These are phyloP conservation scores for Alviniconcha strummeri DNA, from an alignment of 2,888 invertebrate genomes.

Conservation along the genomic window DNA sequence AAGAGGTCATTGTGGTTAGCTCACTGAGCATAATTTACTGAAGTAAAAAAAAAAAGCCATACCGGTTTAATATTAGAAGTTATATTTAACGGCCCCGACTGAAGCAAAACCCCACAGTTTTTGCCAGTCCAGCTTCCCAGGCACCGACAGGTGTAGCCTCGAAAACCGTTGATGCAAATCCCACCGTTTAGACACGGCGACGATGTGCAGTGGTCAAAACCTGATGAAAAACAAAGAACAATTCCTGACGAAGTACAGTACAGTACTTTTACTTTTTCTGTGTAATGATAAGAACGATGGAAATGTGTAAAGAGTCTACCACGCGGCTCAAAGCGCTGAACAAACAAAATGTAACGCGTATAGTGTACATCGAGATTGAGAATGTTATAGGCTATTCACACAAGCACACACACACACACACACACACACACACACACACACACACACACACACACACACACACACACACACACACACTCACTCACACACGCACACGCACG, in stretches of 20 bases:
- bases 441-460: not conserved
- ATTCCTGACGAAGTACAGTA: not conserved
- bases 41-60: not conserved
- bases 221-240: not conserved
- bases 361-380: not conserved
- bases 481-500: not conserved
- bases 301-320: no score
- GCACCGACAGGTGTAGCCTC: conserved; percentile 20
- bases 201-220: conserved; percentile 16
- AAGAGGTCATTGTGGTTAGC: no score
- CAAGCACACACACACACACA: not conserved
- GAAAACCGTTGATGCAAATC: conserved; percentile 14
- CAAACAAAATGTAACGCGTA: no score
- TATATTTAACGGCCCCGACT: not conserved
- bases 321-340: no score
- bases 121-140: conserved; percentile 16
- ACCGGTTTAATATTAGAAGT: not conserved
- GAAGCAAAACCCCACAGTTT: conserved; percentile 13
- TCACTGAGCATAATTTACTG: no score
- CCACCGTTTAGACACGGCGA: conserved; percentile 16
- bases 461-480: not conserved
- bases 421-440: not conserved
- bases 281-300: not conserved
- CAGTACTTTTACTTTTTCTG: not conserved
- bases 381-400: not conserved